These are phyloP conservation scores for Malthinus seriepunctatus DNA, from an alignment of 2,888 invertebrate genomes.

Conservation along the genomic window DNA sequence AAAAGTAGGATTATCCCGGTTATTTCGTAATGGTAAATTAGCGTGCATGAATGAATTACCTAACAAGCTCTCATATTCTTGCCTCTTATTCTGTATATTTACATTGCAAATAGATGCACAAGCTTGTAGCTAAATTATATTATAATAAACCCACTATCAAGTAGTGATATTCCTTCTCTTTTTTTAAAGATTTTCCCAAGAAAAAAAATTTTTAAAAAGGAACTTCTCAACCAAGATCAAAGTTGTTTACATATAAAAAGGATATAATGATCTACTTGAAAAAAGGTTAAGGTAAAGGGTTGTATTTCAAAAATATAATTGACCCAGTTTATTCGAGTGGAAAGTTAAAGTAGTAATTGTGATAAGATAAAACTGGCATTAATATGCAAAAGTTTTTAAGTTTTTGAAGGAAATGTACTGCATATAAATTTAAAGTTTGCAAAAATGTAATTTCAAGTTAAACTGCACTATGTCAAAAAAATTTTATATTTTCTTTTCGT, in stretches of 20 bases:
- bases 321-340: background rate
- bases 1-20: slow-evolving; percentile 5
- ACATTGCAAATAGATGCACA: slow-evolving; percentile 15
- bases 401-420: too few species aligned
- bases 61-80: slow-evolving; percentile 8
- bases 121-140: slow-evolving; percentile 3
- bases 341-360: background rate
- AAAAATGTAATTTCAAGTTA: too few species aligned
- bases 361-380: background rate
- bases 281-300: background rate
- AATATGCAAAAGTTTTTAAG: too few species aligned
- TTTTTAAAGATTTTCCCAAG: background rate
- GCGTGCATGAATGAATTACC: slow-evolving; percentile 12
- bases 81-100: background rate
- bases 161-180: background rate
- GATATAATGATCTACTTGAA: background rate
- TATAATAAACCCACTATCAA: background rate
- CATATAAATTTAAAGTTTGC: too few species aligned
- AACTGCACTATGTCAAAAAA: too few species aligned
- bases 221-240: background rate
- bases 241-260: background rate
- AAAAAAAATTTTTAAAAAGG: background rate
- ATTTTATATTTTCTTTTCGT: too few species aligned
- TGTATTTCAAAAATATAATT: background rate
- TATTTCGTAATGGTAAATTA: slow-evolving; percentile 11